Percentiles rank a stretch among this genome's conserved stretches.
phyloP scores from a whole-genome alignment of 1,140 invertebrate species.

The Pentalonia nigronervosa region DNA sequence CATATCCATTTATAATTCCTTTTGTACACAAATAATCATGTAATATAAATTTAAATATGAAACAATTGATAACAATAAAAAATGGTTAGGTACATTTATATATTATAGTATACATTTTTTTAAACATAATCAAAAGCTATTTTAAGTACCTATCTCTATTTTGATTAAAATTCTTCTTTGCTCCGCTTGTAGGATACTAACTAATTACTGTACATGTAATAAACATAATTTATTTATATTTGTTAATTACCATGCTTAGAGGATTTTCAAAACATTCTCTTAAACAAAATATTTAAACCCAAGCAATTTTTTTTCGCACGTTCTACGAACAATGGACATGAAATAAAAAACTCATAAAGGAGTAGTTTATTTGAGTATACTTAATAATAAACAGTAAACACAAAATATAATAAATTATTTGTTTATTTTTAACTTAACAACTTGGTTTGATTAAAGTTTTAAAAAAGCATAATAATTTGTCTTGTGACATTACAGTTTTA shows the following conservation, averaged over 20 bases:
- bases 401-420: background rate
- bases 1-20: background rate
- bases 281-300: constrained; percentile 2
- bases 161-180: constrained; percentile 22
- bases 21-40: background rate
- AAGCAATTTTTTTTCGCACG: background rate
- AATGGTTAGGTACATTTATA: background rate
- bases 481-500: background rate
- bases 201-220: constrained; percentile 20
- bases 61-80: background rate
- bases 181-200: too few relatives aligned
- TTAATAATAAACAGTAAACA: constrained; percentile 15
- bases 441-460: background rate
- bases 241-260: constrained; percentile 33
- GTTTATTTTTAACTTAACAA: background rate
- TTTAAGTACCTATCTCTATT: background rate
- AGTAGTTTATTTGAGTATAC: constrained; percentile 24
- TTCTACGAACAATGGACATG: background rate
- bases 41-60: background rate
- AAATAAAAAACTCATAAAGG: background rate
- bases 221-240: constrained; percentile 43
- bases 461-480: background rate
- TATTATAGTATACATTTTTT: background rate
- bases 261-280: constrained; percentile 36
- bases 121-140: constrained; percentile 7